Base-by-base conservation (phyloP, 2,888 invertebrate genomes). In the Agriotes lineatus region DNA sequence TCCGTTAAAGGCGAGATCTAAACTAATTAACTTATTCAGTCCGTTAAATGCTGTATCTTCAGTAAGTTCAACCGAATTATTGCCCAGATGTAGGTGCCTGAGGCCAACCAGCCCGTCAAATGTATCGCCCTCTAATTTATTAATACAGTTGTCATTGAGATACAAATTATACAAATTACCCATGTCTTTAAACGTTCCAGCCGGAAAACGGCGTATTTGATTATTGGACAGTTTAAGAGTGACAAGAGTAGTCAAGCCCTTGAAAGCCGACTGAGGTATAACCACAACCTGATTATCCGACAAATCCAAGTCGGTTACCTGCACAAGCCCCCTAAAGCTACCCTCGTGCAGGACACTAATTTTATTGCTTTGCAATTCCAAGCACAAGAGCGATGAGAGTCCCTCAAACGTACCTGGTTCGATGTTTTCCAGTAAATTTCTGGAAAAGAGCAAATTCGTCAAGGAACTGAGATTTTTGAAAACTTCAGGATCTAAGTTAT, bases 181-280 rank as follows among this genome's bases (percentile, higher is more conserved):
- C 48, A 48, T 48, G 5, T 48, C 48, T 1, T 22, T 48, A 12
- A 48, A 48, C 12, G 48, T 48, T 48, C 22, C 48, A 10, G 25
- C 2, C 12, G 48, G 48, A 48, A 48, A 48, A 20, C 48, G 48
- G 2, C 48, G 48, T 22, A 48, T 48, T 48, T 48, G 20, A 48
- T 48, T 48, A 12, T 48, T 48, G 7, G 48, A 48, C 25, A 48
- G 12, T n/a, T 48, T 48, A n/a, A 48, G 48, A 10, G 48, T 48
- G 12, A 48, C 10, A 25, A 48, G 48, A 12, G 18, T 19, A 12
- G 25, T 12, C 7, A 48, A 48, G 4, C 25, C 48, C 48, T 48
- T 48, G 14, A 48, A 48, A 22, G 22, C 22, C 4, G 48, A 20
- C 10, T 48, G 20, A 5, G 48, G 3, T 48, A 48, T 22, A 20